Evolutionary conservation across 2,888 invertebrate genomes (phyloP), one percentile per base, ranked within the genome.

Genomic region (Xestia sexstrigata): DNA sequence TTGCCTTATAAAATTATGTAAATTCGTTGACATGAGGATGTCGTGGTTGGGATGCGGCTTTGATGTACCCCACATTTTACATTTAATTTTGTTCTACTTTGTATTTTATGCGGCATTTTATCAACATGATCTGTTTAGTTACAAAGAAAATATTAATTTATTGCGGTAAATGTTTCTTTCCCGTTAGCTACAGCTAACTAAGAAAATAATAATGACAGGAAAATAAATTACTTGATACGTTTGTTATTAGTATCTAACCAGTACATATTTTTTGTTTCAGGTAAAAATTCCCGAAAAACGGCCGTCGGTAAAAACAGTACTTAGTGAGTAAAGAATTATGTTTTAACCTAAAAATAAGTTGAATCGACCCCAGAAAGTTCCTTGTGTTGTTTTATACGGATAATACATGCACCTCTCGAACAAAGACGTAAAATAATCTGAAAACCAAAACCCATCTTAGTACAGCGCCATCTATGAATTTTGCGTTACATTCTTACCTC

Each of bases 391-490:
- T 7, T 49, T 76, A 35, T 7, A 9, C 15, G 9, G 17, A 45
- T 35, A 70, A 17, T 39, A 23, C 15, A n/a, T 23, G 11, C 20
- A 35, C 35, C 6, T n/a, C 11, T n/a, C 1, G 47, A 23, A 17
- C 23, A n/a, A 26, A 45, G 20, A 20, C 23, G 4, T 30, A 13
- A 60, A 45, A 13, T 35, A 15, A n/a, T 35, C 5, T 45, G 7
- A 23, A 66, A 66, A 47, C 26, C 2, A 9, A 39, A 70, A 63
- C 0, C 5, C 55, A 6, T 13, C 6, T 26, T 13, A 20, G 2
- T 65, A 70, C 78, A 74, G 15, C 86, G 86, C 85, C 85, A 83
- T 86, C 85, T 85, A 67, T 76, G 60, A 42, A n/a, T 30, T 68
- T 45, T 2, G 0, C 15, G 7, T 13, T 15, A 70, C 8, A 76